Evolutionary conservation across 2,797 vertebrate species (phyloP).

Genomic region (Mycteria americana): DNA sequence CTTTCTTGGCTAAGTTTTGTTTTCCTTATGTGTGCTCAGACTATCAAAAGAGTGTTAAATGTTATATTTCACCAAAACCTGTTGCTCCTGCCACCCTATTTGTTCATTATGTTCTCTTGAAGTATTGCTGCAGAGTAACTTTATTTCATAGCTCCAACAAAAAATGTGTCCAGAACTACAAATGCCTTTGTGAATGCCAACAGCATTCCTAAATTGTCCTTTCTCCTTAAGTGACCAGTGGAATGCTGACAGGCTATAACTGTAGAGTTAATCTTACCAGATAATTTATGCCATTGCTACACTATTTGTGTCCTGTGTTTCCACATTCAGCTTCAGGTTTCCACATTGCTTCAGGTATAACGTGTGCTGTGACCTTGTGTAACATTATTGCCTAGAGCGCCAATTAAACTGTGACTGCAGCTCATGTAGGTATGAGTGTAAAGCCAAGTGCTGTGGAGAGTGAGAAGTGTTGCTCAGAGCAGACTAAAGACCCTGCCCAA

Average conservation of each 20-base stretch:
- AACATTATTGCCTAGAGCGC: not conserved
- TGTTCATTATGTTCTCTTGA: not conserved
- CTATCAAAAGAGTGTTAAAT: constrained; percentile 1
- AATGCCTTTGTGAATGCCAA: not conserved
- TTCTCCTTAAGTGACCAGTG: not conserved
- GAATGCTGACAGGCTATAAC: not conserved
- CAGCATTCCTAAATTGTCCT: not conserved
- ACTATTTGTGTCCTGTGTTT: not conserved
- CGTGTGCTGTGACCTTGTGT: not conserved
- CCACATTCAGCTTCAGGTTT: not conserved
- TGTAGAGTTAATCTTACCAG: not conserved
- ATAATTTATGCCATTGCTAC: not conserved
- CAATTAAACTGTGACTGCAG: not conserved
- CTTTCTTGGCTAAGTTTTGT: constrained; percentile 20
- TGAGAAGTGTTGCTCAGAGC: not conserved
- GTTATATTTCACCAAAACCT: not conserved
- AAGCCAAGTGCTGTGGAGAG: not conserved
- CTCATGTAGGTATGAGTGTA: not conserved
- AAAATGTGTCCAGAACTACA: not conserved
- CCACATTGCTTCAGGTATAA: not conserved
- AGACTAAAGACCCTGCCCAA: not conserved
- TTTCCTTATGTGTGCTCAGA: constrained; percentile 4
- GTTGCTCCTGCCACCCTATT: not conserved
- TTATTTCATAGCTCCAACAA: not conserved
- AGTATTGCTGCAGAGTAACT: not conserved